These are phyloP conservation scores for Nomada fucata DNA, from an alignment of 2,888 invertebrate genomes.

Conservation along the genomic window DNA sequence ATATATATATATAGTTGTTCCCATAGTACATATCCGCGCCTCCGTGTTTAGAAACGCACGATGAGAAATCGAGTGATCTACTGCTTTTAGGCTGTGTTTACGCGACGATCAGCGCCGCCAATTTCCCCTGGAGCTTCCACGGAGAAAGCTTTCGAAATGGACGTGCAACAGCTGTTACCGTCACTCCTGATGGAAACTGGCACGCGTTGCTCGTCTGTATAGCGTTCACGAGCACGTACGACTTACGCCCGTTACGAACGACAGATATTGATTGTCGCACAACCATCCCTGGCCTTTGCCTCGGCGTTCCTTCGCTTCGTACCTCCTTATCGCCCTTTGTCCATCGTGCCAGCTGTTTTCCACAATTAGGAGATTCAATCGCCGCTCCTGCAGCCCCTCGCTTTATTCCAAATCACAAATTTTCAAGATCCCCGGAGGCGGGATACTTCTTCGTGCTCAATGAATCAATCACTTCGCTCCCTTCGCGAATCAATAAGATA, in stretches of 20 bases:
- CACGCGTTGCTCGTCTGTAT: slow-evolving; percentile 66
- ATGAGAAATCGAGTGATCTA: slow-evolving; percentile 70
- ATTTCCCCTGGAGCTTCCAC: slow-evolving; percentile 64
- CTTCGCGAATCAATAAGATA: no score
- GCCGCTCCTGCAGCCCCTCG: no score
- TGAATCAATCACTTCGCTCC: no score
- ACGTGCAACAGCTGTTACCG: slow-evolving; percentile 79
- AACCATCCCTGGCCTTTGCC: slow-evolving; percentile 52
- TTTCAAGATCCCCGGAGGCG: neutral
- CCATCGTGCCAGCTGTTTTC: neutral
- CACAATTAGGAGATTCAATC: neutral
- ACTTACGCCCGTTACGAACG: slow-evolving; percentile 69
- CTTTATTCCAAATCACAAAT: neutral
- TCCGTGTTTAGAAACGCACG: slow-evolving; percentile 63
- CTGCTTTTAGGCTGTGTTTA: slow-evolving; percentile 74
- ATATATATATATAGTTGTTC: slow-evolving; percentile 10
- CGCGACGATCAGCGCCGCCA: slow-evolving; percentile 72
- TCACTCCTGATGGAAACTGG: slow-evolving; percentile 76
- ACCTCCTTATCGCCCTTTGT: neutral
- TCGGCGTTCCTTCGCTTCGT: neutral
- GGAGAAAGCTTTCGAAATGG: slow-evolving; percentile 72
- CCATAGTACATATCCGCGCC: slow-evolving; percentile 42
- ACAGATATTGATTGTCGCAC: slow-evolving; percentile 70
- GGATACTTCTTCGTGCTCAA: no score
- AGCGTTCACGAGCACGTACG: slow-evolving; percentile 72